phyloP scores from a whole-genome alignment of 2,888 invertebrate species.

The Drepanosiphum platanoidis region DNA sequence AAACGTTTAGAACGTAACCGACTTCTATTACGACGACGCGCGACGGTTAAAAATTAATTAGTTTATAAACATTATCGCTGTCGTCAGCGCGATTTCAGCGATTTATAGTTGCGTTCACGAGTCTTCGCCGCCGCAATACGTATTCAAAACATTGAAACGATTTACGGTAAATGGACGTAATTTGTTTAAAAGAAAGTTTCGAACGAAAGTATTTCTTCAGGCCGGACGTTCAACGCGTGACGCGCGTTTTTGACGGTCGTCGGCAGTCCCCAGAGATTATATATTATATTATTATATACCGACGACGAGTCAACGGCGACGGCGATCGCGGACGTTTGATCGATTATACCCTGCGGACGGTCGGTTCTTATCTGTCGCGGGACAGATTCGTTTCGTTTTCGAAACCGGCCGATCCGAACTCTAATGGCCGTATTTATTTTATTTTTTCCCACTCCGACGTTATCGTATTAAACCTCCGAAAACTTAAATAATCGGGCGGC shows the following conservation, averaged over 20 bases:
- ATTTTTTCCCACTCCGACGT: background rate
- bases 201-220: constrained; percentile 9
- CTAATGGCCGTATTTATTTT: constrained; percentile 16
- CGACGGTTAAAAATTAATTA: no score
- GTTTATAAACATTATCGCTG: no score
- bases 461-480: background rate
- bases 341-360: constrained; percentile 38
- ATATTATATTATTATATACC: constrained; percentile 22
- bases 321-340: constrained; percentile 12
- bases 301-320: background rate
- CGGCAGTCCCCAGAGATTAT: constrained; percentile 15
- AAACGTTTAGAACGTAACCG: no score
- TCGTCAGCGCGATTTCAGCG: no score
- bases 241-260: constrained; percentile 36
- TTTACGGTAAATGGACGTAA: no score
- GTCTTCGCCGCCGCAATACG: no score
- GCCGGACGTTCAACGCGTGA: background rate
- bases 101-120: no score
- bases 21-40: no score
- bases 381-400: constrained; percentile 39
- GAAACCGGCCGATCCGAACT: constrained; percentile 12
- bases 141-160: background rate
- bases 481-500: background rate
- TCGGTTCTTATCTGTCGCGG: constrained; percentile 32
- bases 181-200: no score